Conservation (phyloP, 2,797 vertebrate genomes). For the Urocyon cinereoargenteus region DNA sequence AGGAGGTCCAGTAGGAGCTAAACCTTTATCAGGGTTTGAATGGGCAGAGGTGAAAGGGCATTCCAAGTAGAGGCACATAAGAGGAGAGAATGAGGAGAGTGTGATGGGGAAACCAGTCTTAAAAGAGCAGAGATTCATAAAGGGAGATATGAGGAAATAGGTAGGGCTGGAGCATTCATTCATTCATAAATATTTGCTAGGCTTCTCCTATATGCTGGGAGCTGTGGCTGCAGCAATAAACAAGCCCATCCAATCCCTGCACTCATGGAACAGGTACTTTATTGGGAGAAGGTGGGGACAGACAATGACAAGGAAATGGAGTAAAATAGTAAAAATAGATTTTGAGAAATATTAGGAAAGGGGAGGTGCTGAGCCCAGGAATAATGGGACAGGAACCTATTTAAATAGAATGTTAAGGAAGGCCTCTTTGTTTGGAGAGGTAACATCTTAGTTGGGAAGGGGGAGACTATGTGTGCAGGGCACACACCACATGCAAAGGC, state of each 20-base stretch:
- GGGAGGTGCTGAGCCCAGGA: neutral
- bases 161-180: neutral
- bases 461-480: neutral
- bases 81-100: neutral
- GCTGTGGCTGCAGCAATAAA: neutral
- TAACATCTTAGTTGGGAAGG: neutral
- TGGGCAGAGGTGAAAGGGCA: neutral
- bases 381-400: neutral
- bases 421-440: neutral
- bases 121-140: neutral
- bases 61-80: neutral
- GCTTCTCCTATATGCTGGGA: neutral
- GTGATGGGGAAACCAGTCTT: neutral
- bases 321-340: neutral
- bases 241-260: neutral
- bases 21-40: neutral
- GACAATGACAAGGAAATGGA: constrained; percentile 1
- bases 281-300: neutral
- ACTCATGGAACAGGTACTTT: neutral
- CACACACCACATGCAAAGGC: neutral
- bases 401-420: neutral
- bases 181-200: constrained; percentile 1
- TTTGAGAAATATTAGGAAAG: neutral
- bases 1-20: neutral
- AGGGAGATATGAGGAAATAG: neutral